phyloP scores from a whole-genome alignment of 2,113 vertebrate species.

The Tachycineta bicolor region DNA sequence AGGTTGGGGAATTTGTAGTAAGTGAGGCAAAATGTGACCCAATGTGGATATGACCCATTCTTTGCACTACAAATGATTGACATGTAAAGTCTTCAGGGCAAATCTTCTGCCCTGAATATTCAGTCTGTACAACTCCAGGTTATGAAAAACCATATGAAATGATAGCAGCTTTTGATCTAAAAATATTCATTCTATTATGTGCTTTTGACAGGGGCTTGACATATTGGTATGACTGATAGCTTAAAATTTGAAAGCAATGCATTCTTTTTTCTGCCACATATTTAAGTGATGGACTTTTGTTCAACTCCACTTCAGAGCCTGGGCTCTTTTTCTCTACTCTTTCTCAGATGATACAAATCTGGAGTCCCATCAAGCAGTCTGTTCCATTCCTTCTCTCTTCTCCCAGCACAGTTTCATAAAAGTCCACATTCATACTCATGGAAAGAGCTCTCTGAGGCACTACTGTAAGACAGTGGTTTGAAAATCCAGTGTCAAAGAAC shows the following conservation, averaged over 20 bases:
- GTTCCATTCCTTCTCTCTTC: background rate
- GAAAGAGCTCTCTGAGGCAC: background rate
- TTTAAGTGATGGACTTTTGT: background rate
- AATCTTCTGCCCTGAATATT: conserved; percentile 14
- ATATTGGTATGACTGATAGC: background rate
- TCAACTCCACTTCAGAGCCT: background rate
- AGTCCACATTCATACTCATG: background rate
- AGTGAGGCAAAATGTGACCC: background rate
- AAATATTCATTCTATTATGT: background rate
- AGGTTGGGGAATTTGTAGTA: background rate
- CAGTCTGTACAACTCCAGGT: background rate
- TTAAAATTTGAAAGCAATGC: background rate
- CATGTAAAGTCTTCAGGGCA: background rate
- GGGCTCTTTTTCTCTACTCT: background rate
- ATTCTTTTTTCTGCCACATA: background rate
- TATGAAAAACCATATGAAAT: background rate
- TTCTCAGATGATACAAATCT: background rate
- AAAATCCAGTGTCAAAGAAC: background rate
- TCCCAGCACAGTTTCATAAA: background rate
- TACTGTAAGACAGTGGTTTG: background rate
- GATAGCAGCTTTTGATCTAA: background rate
- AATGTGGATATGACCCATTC: background rate
- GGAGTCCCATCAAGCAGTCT: background rate
- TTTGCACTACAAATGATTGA: conserved; percentile 19
- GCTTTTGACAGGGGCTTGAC: background rate